Conservation (phyloP, 1,140 invertebrate genomes). For the Arion vulgaris region DNA sequence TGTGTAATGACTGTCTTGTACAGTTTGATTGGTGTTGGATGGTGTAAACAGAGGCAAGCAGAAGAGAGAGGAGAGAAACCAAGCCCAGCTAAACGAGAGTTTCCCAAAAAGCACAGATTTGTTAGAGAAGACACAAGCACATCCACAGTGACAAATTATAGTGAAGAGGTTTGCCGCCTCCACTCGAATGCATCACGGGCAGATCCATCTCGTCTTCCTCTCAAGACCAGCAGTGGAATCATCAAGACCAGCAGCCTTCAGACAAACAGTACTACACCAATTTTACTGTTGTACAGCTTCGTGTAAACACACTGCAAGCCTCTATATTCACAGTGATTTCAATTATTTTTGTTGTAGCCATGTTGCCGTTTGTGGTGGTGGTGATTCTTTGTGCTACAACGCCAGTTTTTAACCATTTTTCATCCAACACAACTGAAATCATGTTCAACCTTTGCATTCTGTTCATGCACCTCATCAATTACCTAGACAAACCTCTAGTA, state of each 20-base stretch:
- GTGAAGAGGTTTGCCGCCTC: slow-evolving; percentile 15
- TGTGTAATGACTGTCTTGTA: slow-evolving; percentile 7
- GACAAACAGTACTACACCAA: background rate
- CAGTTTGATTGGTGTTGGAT: background rate
- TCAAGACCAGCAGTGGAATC: slow-evolving; percentile 7
- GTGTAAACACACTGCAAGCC: background rate
- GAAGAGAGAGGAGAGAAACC: slow-evolving; percentile 6
- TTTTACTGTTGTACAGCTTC: background rate
- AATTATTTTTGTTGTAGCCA: background rate
- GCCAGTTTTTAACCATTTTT: slow-evolving; percentile 3
- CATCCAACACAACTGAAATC: slow-evolving; percentile 9
- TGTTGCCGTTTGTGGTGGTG: slow-evolving; percentile 26
- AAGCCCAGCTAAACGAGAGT: background rate
- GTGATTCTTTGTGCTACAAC: background rate
- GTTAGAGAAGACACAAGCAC: slow-evolving; percentile 14
- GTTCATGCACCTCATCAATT: slow-evolving; percentile 21
- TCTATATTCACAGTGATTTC: slow-evolving; percentile 17
- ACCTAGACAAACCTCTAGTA: slow-evolving; percentile 8
- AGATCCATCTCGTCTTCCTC: background rate
- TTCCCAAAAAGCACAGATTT: slow-evolving; percentile 26
- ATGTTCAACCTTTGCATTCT: slow-evolving; percentile 1
- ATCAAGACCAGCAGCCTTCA: background rate
- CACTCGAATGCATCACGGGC: background rate
- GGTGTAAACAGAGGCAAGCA: slow-evolving; percentile 10
- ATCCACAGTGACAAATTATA: background rate